Evolutionary conservation across 2,113 vertebrate species (phyloP).

Genomic region (Albula goreensis): DNA sequence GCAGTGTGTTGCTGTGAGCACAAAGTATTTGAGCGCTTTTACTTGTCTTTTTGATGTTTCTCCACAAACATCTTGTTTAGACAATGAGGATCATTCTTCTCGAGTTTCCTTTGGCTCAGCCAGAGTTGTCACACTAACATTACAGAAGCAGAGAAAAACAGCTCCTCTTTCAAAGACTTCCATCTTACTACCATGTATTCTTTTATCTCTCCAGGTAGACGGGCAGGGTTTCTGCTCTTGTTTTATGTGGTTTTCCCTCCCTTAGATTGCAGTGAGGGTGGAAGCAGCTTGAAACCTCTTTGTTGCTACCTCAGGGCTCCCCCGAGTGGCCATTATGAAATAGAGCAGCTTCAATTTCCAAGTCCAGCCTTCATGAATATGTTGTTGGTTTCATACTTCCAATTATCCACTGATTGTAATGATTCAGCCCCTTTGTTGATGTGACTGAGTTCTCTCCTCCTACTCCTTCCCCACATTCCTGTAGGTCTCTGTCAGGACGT

Average conservation of each 20-base stretch:
- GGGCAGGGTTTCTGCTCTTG: background rate
- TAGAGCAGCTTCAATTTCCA: constrained; percentile 17
- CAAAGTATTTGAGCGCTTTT: background rate
- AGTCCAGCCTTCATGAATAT: constrained; percentile 18
- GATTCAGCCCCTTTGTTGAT: background rate
- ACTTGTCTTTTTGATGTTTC: background rate
- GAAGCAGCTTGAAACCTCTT: background rate
- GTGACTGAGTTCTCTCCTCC: background rate
- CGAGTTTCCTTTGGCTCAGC: background rate
- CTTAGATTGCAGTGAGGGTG: background rate
- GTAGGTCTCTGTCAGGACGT: constrained; percentile 93
- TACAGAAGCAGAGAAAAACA: constrained; percentile 8
- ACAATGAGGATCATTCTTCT: background rate
- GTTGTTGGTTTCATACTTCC: background rate
- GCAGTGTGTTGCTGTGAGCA: background rate
- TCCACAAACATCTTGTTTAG: background rate
- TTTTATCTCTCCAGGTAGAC: background rate
- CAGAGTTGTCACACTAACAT: background rate
- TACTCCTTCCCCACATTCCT: background rate
- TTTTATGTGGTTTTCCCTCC: background rate
- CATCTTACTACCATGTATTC: background rate
- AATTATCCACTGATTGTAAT: background rate
- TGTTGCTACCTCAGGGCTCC: constrained; percentile 44
- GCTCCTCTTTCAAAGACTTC: background rate
- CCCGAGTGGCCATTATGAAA: constrained; percentile 44